Evolutionary conservation across 2,113 vertebrate species (phyloP), one percentile per base, ranked within the genome.

Genomic region (Rhabdornis inornatus): DNA sequence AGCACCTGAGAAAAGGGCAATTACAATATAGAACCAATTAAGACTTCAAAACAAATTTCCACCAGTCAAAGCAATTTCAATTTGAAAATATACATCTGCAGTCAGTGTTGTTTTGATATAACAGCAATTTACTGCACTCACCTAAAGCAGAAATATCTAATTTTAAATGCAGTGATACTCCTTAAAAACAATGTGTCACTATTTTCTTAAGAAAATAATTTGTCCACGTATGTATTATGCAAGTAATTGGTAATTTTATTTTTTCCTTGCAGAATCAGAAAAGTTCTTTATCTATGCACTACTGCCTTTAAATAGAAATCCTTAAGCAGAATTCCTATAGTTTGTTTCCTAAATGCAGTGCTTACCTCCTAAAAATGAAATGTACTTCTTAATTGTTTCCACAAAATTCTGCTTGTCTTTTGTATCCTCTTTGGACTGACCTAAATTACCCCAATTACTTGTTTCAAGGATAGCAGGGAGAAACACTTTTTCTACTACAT

Each of bases 331-430:
- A 69, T 77, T 74, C 42, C 3, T 74, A 23, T 53, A 64, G 7
- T 39, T 47, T 49, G 12, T n/a, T 83, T 93, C 63, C 25, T 64
- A 78, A 95, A 77, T 64, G 40, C 66, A 83, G 84, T 69, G 78
- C 97, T 98, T 98, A 98, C 98, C 98, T 95, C 98, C 97, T 95
- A 99, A 96, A 95, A 98, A 98, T 30, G 94, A 94, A 86, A 98
- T 72, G 55, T 94, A 98, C 92, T 95, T 97, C 24, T 96, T 97
- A 68, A 99, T 86, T 25, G 90, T 97, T 95, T 98, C 97, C 86
- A 95, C 86, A 33, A 98, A 98, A 82, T 97, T 88, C 39, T 97
- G 89, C 93, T 97, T 98, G 66, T 97, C 92, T 79, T 96, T 97
- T 68, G 89, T 97, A 94, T 97, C 98, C 49, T 98, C 95, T 80